Evolutionary conservation across 2,888 invertebrate species (phyloP).

Genomic region (Unio pictorum): DNA sequence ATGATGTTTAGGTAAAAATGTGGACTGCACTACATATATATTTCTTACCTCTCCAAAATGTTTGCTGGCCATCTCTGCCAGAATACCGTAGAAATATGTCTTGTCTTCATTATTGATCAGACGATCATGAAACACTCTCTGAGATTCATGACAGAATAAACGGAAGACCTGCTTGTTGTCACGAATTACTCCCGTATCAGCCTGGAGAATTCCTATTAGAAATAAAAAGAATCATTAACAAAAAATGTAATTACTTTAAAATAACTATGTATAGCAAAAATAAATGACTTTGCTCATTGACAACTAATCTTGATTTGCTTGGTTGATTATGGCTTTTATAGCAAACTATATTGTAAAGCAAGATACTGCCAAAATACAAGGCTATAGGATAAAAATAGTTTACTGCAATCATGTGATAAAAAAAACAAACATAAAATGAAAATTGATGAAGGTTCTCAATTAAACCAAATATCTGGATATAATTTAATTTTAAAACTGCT

Average conservation of each 20-base stretch:
- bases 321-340: no score
- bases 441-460: no score
- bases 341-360: no score
- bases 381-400: no score
- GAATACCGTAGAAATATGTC: slow-evolving; percentile 67
- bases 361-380: no score
- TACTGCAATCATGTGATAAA: no score
- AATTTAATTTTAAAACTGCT: no score
- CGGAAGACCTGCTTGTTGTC: slow-evolving; percentile 68
- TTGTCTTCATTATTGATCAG: slow-evolving; percentile 72
- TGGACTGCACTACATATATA: background rate
- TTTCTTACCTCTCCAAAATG: slow-evolving; percentile 68
- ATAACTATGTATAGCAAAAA: background rate
- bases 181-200: slow-evolving; percentile 75
- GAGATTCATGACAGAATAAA: slow-evolving; percentile 71
- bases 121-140: slow-evolving; percentile 72
- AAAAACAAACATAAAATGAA: no score
- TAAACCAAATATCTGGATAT: no score
- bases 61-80: slow-evolving; percentile 70
- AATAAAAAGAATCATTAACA: background rate
- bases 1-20: no score
- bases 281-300: no score
- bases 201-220: slow-evolving; percentile 80
- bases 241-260: background rate
- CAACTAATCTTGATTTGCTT: no score